Base-by-base conservation (phyloP, 1,140 invertebrate genomes). In the Drosophila equinoxialis region DNA sequence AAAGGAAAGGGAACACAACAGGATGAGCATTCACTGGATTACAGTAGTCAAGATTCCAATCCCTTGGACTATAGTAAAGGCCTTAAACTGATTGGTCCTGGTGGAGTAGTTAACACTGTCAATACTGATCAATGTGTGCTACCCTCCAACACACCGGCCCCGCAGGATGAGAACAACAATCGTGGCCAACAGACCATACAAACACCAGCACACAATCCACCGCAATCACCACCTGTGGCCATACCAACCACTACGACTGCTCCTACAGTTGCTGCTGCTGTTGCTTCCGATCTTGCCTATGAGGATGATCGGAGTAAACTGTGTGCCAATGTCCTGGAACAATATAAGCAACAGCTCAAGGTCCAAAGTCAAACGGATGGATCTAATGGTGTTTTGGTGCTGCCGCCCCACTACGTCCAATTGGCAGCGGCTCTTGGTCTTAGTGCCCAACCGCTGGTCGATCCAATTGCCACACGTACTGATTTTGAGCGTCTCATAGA, bases 11-110 rank as follows among this genome's bases (percentile, higher is more conserved):
- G 17, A 23, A 10, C 45, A 11, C 77, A 76, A 51, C 66, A 68
- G n/a, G 90, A 91, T 54, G 90, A 91, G 10, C 90, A 91, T 51
- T 91, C 90, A 2, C 55, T 91, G 64, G 90, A 91, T 48, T 91
- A 91, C 75, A 90, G 91, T 68, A 92, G 91, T 35, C 91, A 92
- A 73, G 91, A 92, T 61, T 92, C 91, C 5, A 92, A 92, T 84
- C 91, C 91, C 0, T 60, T 92, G 17, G 91, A 92, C 61, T 92
- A 90, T 41, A 92, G 91, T 73, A 92, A 92, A 51, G 84, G 82
- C 7, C 74, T 86, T 6, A 86, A 87, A 61, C 14, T 86, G 6
- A 71, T 67, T 58, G 66, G 59, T 20, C 23, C 17, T 14, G 39
- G 26, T 30, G 39, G 26, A 63, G 57, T 7, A 17, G 65, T 26